Base-by-base conservation (phyloP, 2,888 invertebrate genomes). In the Nycteola revayana region DNA sequence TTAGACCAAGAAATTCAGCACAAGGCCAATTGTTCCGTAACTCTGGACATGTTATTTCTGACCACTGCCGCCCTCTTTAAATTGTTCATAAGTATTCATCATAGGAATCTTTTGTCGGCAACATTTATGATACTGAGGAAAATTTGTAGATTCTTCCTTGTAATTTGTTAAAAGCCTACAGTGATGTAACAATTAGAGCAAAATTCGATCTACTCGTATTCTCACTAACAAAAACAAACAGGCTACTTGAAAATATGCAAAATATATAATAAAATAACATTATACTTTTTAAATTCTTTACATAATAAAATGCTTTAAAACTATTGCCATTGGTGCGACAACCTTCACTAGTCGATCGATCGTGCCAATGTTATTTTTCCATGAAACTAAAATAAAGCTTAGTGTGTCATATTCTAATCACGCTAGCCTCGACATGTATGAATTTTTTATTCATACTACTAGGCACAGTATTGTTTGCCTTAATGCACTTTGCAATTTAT, bases 21-120 rank as follows among this genome's bases (percentile, higher is more conserved):
- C 79, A 76, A 78, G 77, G 78, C 51, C 66, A 52, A 47, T 31
- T 28, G 53, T 64, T 54, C 49, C 49, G 47, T 45, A 48, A 47
- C 42, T 53, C 64, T 71, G 66, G 70, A 70, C 58, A 41, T 39
- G 44, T 59, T 66, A 68, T 67, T 63, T 66, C 55, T 54, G 60
- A 49, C 59, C 53, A 47, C 43, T 51, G 52, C 42, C 61, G 5
- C 60, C 56, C 46, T 45, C 59, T 66, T 46, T 49, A 60, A 50
- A 55, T 57, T 38, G 49, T 43, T 43, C 39, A 23, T 36, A 39
- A 38, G 42, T 57, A 73, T 68, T 66, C 63, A 67, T 72, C 66
- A 65, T 57, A 39, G 28, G 24, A 35, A 42, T 38, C 39, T 36
- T 48, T 50, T 57, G 63, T 58, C 34, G 25, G 32, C 18, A 34